Conservation (phyloP, 2,797 vertebrate species). For the Myotis planiceps region DNA sequence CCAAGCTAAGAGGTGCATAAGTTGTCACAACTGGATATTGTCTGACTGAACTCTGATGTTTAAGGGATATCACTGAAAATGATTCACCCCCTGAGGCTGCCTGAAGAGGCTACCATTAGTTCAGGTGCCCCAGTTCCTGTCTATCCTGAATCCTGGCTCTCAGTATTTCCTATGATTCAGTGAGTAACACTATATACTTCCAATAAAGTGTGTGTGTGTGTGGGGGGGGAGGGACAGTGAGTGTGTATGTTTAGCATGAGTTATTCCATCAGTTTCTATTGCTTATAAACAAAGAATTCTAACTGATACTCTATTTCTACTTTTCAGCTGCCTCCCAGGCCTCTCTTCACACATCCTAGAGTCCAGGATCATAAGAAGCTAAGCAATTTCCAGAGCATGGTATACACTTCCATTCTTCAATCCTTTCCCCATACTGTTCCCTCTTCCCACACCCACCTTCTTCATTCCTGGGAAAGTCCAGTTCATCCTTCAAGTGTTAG, state of each 20-base stretch:
- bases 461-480: constrained; percentile 12
- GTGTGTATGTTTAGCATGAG: not conserved
- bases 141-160: not conserved
- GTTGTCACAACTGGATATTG: not conserved
- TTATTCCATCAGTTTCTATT: not conserved
- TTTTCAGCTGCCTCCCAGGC: not conserved
- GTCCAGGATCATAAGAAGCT: not conserved
- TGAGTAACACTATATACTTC: not conserved
- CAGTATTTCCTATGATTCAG: not conserved
- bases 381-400: not conserved
- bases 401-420: not conserved
- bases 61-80: not conserved
- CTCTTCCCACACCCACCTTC: not conserved
- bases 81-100: not conserved
- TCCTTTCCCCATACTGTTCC: not conserved
- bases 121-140: not conserved
- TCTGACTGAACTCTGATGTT: not conserved
- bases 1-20: not conserved
- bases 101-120: not conserved
- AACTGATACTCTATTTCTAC: not conserved
- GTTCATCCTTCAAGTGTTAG: not conserved
- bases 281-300: not conserved
- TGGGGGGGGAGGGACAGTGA: not conserved
- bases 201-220: not conserved
- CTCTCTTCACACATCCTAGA: not conserved